Evolutionary conservation across 1,140 invertebrate species (phyloP).

Genomic region (Scaptodrosophila lebanonensis): DNA sequence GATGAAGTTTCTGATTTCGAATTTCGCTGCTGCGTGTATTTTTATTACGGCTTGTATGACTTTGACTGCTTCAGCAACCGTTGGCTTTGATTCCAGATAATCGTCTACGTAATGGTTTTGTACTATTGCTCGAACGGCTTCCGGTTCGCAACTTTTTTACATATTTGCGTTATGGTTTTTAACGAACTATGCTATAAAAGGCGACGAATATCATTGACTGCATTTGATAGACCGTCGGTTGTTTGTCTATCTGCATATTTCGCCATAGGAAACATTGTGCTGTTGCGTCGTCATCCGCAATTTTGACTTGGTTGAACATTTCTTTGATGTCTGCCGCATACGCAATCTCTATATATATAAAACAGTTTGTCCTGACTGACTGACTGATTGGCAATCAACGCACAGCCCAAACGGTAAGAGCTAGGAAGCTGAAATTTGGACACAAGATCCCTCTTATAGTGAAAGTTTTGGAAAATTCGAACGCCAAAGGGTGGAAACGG

Average conservation of each 20-base stretch:
- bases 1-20: not conserved
- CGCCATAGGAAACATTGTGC: too few relatives aligned
- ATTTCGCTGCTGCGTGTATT: not conserved
- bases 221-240: constrained; percentile 1
- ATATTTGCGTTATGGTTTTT: constrained; percentile 38
- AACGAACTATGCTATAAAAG: constrained; percentile 16
- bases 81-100: constrained; percentile 52
- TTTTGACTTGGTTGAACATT: constrained; percentile 44
- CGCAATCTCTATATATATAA: too few relatives aligned
- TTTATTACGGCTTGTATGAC: constrained; percentile 23
- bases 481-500: too few relatives aligned
- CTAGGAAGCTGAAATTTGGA: too few relatives aligned
- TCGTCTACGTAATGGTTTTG: constrained; percentile 73
- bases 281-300: constrained; percentile 26
- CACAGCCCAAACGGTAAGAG: too few relatives aligned
- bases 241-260: constrained; percentile 66
- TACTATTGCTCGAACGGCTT: constrained; percentile 47
- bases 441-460: too few relatives aligned
- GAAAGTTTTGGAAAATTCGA: too few relatives aligned
- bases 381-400: too few relatives aligned
- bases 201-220: constrained; percentile 14
- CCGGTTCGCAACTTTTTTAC: constrained; percentile 19
- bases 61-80: constrained; percentile 29
- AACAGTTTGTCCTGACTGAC: too few relatives aligned
- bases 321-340: constrained; percentile 44